Evolutionary conservation across 2,888 invertebrate genomes (phyloP).

Genomic region (Cenopis cana): DNA sequence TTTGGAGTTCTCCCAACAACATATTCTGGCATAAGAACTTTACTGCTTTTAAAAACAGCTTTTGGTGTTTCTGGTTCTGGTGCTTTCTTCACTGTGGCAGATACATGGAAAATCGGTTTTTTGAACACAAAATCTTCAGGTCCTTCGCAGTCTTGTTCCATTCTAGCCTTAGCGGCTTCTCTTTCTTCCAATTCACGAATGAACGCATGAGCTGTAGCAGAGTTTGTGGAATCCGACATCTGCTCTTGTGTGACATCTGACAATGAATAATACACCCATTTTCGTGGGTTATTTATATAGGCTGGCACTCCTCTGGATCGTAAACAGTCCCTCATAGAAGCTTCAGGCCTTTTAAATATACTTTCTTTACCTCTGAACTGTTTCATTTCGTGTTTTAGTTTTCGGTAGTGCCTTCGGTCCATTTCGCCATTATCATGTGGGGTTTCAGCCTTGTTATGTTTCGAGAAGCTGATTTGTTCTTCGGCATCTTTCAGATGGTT

Average conservation of each 20-base stretch:
- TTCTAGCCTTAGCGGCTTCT: constrained; percentile 55
- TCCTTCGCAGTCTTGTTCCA: constrained; percentile 63
- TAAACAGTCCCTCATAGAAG: constrained; percentile 85
- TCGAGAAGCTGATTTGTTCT: constrained; percentile 77
- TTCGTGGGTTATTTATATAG: constrained; percentile 90
- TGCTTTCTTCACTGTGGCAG: constrained; percentile 65
- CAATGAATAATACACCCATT: constrained; percentile 92
- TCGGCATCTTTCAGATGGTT: constrained; percentile 88
- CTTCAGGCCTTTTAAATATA: constrained; percentile 91
- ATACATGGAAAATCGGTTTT: constrained; percentile 73
- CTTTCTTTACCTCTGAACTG: constrained; percentile 90
- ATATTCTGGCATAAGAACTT: constrained; percentile 93
- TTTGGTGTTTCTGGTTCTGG: constrained; percentile 55
- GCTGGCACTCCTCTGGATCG: constrained; percentile 72
- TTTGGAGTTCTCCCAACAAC: constrained; percentile 88
- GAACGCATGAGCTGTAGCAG: constrained; percentile 91
- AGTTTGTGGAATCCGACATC: constrained; percentile 92
- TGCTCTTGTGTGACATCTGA: constrained; percentile 90
- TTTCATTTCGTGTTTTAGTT: constrained; percentile 82
- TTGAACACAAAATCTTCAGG: constrained; percentile 64
- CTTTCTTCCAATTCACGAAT: constrained; percentile 88
- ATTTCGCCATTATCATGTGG: constrained; percentile 67
- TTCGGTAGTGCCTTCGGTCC: constrained; percentile 67
- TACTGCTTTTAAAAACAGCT: constrained; percentile 87
- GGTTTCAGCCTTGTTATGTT: constrained; percentile 63